Conservation (phyloP, 1,140 invertebrate species). For the Delia radicum region DNA sequence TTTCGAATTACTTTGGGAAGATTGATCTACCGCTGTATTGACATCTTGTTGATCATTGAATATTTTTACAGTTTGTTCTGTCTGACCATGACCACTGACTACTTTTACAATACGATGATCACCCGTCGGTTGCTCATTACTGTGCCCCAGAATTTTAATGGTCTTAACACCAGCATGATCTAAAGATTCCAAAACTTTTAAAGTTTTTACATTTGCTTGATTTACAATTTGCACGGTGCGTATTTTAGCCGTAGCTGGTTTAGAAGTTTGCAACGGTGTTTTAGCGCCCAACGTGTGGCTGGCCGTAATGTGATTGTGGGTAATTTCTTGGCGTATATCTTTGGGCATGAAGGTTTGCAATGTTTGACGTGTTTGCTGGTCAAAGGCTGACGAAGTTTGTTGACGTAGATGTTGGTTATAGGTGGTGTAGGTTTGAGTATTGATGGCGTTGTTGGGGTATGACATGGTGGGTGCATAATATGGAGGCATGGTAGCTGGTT, state of each 20-base stretch:
- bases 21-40: neutral
- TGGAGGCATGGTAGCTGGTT: conserved; percentile 40
- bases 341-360: conserved; percentile 48
- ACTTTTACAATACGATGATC: conserved; percentile 45
- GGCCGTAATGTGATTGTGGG: conserved; percentile 30
- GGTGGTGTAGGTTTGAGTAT: neutral
- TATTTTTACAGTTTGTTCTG: conserved; percentile 46
- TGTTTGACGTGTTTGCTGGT: conserved; percentile 37
- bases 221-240: conserved; percentile 50
- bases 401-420: conserved; percentile 25
- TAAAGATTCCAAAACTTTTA: conserved; percentile 43
- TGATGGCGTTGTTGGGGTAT: conserved; percentile 28
- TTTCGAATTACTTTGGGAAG: conserved; percentile 8
- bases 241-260: conserved; percentile 25
- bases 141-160: conserved; percentile 45
- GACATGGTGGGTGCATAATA: conserved; percentile 47
- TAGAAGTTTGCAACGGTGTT: neutral
- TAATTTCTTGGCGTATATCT: conserved; percentile 35
- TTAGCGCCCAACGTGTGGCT: conserved; percentile 20
- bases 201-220: conserved; percentile 37
- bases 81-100: conserved; percentile 31
- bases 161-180: conserved; percentile 46
- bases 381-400: conserved; percentile 23
- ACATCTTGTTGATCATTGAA: conserved; percentile 40
- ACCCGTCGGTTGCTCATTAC: conserved; percentile 40